Conservation (phyloP, 2,888 invertebrate genomes). For the Apantesis nais region DNA sequence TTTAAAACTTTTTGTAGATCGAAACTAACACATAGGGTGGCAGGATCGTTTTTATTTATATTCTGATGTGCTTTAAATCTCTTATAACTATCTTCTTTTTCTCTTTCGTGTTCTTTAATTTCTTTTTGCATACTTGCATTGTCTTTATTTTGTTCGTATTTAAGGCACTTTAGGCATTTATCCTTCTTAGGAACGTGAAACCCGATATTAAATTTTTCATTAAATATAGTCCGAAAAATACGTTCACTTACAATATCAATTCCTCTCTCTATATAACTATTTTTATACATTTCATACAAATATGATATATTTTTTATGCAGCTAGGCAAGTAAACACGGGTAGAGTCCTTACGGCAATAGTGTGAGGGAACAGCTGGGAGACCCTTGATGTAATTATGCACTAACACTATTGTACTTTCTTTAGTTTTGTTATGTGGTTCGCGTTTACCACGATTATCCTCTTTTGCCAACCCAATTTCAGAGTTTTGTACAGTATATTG, state of each 20-base stretch:
- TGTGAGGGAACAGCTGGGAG: conserved; percentile 20
- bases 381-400: conserved; percentile 13
- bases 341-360: conserved; percentile 19
- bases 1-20: conserved; percentile 13
- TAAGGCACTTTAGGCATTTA: conserved; percentile 24
- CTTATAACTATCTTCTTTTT: conserved; percentile 30
- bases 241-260: conserved; percentile 16
- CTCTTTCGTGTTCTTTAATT: conserved; percentile 22
- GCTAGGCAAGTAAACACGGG: conserved; percentile 14
- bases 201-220: conserved; percentile 26
- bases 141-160: conserved; percentile 18
- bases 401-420: background rate
- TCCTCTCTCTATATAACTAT: conserved; percentile 4
- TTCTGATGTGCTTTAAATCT: conserved; percentile 23
- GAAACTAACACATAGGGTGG: conserved; percentile 11
- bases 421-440: conserved; percentile 7
- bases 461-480: conserved; percentile 12
- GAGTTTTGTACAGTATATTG: conserved; percentile 17
- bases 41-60: conserved; percentile 24
- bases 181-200: conserved; percentile 28
- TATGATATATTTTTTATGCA: conserved; percentile 13
- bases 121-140: conserved; percentile 12
- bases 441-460: conserved; percentile 5
- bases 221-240: conserved; percentile 27
- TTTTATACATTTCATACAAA: conserved; percentile 8